phyloP scores from a whole-genome alignment of 64 coral and sea anemone species.

The Montipora sp. region DNA sequence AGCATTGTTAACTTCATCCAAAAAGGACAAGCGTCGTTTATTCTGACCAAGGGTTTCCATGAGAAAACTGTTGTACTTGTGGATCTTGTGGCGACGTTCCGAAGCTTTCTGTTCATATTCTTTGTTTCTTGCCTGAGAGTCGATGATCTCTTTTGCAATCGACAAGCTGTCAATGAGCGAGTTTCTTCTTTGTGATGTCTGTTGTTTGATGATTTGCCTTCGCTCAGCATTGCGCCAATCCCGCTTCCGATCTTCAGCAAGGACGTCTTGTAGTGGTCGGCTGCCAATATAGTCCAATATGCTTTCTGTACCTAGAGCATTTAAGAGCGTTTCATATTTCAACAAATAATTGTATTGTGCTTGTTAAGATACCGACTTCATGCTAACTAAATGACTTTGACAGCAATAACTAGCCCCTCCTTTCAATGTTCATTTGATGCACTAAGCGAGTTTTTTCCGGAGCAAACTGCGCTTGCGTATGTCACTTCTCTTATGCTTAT shows the following conservation, averaged over 20 bases:
- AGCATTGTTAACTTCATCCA: constrained; percentile 3
- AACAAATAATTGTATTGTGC: too few relatives aligned
- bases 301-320: too few relatives aligned
- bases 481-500: too few relatives aligned
- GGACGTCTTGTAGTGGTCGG: background rate
- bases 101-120: background rate
- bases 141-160: background rate
- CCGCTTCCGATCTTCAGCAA: background rate
- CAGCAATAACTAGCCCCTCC: too few relatives aligned
- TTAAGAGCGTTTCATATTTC: too few relatives aligned
- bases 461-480: too few relatives aligned
- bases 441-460: too few relatives aligned
- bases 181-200: background rate
- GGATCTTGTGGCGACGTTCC: background rate
- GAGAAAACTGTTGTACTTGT: background rate
- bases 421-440: too few relatives aligned
- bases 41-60: background rate
- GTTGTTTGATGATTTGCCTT: background rate
- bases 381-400: too few relatives aligned
- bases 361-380: too few relatives aligned
- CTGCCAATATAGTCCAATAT: background rate
- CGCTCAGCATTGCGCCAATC: constrained; percentile 11
- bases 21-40: background rate
- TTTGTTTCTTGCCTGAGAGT: background rate
- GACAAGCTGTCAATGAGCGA: constrained; percentile 19